phyloP scores from a whole-genome alignment of 1,140 invertebrate genomes.

The Xylocopa sonorina region DNA sequence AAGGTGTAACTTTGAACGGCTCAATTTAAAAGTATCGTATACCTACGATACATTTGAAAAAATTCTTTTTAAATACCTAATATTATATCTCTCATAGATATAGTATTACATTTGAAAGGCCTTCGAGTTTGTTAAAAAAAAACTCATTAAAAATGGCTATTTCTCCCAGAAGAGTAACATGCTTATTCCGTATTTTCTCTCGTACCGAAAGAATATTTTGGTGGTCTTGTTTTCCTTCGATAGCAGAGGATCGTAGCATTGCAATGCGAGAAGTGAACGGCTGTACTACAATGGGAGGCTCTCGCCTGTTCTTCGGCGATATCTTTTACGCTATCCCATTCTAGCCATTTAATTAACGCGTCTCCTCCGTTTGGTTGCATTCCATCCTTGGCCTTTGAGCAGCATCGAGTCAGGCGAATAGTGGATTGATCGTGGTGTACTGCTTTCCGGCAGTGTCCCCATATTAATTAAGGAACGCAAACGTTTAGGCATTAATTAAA shows the following conservation, averaged over 20 bases:
- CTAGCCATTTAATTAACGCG: constrained; percentile 14
- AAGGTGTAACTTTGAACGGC: too few relatives aligned
- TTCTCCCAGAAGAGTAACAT: too few relatives aligned
- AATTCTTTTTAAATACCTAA: too few relatives aligned
- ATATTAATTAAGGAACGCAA: constrained; percentile 33
- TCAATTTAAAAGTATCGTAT: not conserved
- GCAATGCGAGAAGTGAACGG: not conserved
- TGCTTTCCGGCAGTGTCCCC: not conserved
- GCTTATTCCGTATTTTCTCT: too few relatives aligned
- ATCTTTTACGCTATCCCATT: not conserved
- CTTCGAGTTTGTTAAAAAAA: too few relatives aligned
- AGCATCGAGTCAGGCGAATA: not conserved
- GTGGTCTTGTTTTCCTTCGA: too few relatives aligned
- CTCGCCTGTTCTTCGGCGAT: not conserved
- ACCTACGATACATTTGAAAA: not conserved
- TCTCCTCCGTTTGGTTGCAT: not conserved
- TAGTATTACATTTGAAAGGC: too few relatives aligned
- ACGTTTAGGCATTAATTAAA: constrained; percentile 34
- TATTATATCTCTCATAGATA: too few relatives aligned
- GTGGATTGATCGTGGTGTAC: constrained; percentile 14
- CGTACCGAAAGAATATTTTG: too few relatives aligned
- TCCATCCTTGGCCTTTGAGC: constrained; percentile 4
- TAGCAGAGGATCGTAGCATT: not conserved
- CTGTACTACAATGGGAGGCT: too few relatives aligned
- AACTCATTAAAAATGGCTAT: too few relatives aligned